Evolutionary conservation across 2,888 invertebrate species (phyloP), one percentile per base, ranked within the genome.

Genomic region (Thecophora atra): DNA sequence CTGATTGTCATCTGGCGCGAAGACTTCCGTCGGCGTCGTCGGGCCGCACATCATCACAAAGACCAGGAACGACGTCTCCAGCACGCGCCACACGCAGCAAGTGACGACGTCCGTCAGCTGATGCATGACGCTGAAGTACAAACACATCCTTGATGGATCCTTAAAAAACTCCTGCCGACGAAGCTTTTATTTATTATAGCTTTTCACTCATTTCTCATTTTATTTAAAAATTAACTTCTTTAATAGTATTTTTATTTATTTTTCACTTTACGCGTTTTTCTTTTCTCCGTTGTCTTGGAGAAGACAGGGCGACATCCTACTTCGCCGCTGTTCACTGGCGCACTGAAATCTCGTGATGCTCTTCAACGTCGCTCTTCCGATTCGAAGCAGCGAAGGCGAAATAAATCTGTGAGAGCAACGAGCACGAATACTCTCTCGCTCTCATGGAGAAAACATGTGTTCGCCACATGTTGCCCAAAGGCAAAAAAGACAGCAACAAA

Each of bases 81-180:
- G 64, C 72, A 82, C 79, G 28, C 81, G 83, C 77, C 82, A 82
- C 63, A 83, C 80, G 73, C 82, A 82, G 74, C 78, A 83, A 69
- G 80, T 82, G 67, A 81, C 80, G 76, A 82, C 77, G 76, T 83
- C 84, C 74, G 82, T 76, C 71, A 83, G 76, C 69, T 82, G 77
- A 68, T 81, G 81, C 71, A 78, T 77, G 47, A 81, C 84, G 42
- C 80, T 83, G 78, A 84, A 79, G 64, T 84, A 84, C 71, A 83
- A 74, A 72, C 84, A 84, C 83, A 84, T 83, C 60, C 30, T 54
- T 47, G 69, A 47, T 19, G 11, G 44, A 7, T 17, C 64, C 64
- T 64, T 47, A 4, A 17, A 11, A 47, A 26, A 28, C 3, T 17
- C 24, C 13, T 26, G 21, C 28, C 24, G 58, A 1, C 47, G 47